Base-by-base conservation (phyloP, 2,113 vertebrate species). In the Gymnorhina tibicen region DNA sequence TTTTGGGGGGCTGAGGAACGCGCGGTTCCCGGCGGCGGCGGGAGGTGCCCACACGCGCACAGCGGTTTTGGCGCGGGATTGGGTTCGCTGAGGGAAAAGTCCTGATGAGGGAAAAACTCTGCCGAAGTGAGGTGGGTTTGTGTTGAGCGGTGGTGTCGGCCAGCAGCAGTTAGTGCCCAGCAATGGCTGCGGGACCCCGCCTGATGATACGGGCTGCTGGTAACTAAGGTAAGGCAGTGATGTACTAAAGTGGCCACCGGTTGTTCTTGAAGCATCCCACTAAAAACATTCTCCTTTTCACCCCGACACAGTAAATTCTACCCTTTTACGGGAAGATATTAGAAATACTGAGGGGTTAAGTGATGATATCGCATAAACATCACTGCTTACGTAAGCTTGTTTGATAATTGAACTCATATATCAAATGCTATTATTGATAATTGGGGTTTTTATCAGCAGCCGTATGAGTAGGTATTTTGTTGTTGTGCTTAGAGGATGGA, bases 21-120 rank as follows among this genome's bases (percentile, higher is more conserved):
- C n/a, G n/a, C n/a, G n/a, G n/a, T n/a, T 28, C 8, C 18, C 16
- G 6, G 41, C 11, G 1, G 4, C 8, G 24, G 56, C 19, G 12
- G 59, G n/a, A 32, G n/a, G 17, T 12, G 37, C 3, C 35, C 18
- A 2, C 52, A 3, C 2, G 9, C 1, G 0, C 13, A 1, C 9
- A 4, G 39, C 1, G 6, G 10, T 4, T 60, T 19, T 41, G 59
- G 52, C 6, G 33, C 6, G 24, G 15, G 20, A 0, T 26, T 26
- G 46, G 3, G 30, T 16, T 67, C 27, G 2, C n/a, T 2, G 52
- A 30, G 66, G 28, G 26, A n/a, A 22, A 44, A 37, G 46, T 28
- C 7, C 12, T 1, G 26, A 2, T 12, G 50, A 33, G 66, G 22
- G 35, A n/a, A 23, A 46, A 56, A 17, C 17, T 28, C 4, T 3